A percentile compares a stretch with the other conserved stretches of the same genome.
Conservation (phyloP, 2,797 vertebrate genomes). For the Ctenopoma kingsleyae region DNA sequence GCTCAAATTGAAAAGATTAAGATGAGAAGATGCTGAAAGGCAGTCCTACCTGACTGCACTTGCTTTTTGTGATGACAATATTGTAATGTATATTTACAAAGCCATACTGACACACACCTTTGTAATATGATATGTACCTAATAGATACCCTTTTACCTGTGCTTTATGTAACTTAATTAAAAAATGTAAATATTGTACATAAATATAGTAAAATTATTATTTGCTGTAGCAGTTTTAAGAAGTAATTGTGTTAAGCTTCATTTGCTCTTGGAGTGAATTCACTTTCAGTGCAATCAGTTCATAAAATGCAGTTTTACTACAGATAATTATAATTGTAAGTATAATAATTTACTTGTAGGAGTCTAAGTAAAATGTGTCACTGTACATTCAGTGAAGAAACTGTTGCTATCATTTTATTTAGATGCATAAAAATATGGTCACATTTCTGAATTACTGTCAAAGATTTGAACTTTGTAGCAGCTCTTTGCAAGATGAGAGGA, state of each 20-base stretch:
- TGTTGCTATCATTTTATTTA: conserved; percentile 32
- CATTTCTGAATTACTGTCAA: conserved; percentile 43
- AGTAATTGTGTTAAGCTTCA: conserved; percentile 71
- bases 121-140: conserved; percentile 74
- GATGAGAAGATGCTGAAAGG: conserved; percentile 57
- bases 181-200: conserved; percentile 86
- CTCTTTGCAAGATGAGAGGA: conserved; percentile 30
- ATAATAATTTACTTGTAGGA: conserved; percentile 41
- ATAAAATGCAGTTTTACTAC: conserved; percentile 75
- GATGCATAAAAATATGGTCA: conserved; percentile 13
- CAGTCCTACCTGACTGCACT: conserved; percentile 60
- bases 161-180: conserved; percentile 92
- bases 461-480: conserved; percentile 29
- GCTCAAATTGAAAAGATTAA: conserved; percentile 10
- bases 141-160: conserved; percentile 83
- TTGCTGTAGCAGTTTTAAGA: conserved; percentile 77
- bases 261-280: conserved; percentile 51
- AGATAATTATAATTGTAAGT: conserved; percentile 51
- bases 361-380: conserved; percentile 37
- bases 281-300: conserved; percentile 61
- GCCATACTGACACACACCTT: conserved; percentile 91
- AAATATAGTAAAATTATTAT: conserved; percentile 74
- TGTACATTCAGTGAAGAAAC: conserved; percentile 36
- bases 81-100: conserved; percentile 92
- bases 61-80: conserved; percentile 70